These are phyloP conservation scores for Chaetura pelagica DNA, from an alignment of 2,113 vertebrate genomes.

Conservation along the genomic window DNA sequence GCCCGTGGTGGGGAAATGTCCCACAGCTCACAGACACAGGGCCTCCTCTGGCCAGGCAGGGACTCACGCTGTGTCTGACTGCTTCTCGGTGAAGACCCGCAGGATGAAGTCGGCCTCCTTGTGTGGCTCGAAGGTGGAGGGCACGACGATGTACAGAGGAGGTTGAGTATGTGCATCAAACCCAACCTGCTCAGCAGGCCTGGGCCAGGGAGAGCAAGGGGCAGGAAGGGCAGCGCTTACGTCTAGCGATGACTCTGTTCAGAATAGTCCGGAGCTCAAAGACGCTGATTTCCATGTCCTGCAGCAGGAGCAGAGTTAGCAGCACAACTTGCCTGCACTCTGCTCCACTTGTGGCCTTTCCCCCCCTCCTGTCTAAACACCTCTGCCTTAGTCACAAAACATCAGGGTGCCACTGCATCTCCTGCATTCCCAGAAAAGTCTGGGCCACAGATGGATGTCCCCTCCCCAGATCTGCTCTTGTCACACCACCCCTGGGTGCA, in stretches of 20 bases:
- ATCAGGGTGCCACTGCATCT: not conserved
- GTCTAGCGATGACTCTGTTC: conserved; percentile 87
- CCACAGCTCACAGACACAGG: rapidly evolving
- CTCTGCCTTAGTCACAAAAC: not conserved
- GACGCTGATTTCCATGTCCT: conserved; percentile 91
- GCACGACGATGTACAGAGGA: conserved; percentile 86
- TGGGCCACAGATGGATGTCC: not conserved
- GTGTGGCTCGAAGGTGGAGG: conserved; percentile 90
- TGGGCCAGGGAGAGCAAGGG: not conserved
- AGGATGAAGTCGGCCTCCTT: conserved; percentile 92
- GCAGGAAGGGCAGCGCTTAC: conserved; percentile 70
- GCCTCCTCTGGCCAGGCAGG: not conserved
- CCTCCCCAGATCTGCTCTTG: not conserved
- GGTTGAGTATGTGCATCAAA: not conserved
- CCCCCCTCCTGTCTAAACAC: not conserved
- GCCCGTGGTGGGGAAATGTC: not conserved
- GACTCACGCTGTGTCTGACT: conserved; percentile 88
- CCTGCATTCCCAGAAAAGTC: not conserved
- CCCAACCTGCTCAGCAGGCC: not conserved
- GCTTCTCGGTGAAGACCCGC: conserved; percentile 93
- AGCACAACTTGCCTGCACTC: not conserved
- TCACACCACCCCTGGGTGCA: not conserved
- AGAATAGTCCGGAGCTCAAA: conserved; percentile 84
- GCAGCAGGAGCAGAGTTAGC: not conserved
- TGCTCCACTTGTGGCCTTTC: not conserved